Evolutionary conservation across 2,888 invertebrate species (phyloP).

Genomic region (Plagiodera versicolora): DNA sequence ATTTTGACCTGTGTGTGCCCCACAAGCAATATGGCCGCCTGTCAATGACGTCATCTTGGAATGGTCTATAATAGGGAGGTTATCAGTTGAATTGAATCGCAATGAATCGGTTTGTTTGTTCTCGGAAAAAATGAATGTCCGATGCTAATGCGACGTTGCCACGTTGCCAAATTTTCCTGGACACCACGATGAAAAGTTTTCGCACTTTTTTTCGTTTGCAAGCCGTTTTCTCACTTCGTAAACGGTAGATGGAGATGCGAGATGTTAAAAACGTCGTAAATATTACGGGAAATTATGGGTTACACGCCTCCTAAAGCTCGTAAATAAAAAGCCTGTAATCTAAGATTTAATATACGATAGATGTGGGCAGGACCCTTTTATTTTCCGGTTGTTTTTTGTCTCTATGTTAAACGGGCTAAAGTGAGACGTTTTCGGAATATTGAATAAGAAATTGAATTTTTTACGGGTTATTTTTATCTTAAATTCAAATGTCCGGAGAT

Average conservation of each 20-base stretch:
- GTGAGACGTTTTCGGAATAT: background rate
- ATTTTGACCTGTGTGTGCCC: no score
- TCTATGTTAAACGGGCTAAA: background rate
- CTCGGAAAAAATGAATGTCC: no score
- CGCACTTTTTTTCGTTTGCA: no score
- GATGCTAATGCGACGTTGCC: no score
- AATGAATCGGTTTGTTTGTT: no score
- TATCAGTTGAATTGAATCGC: no score
- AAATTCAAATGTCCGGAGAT: background rate
- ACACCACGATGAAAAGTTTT: no score
- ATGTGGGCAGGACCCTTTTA: conserved; percentile 21
- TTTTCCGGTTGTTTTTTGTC: conserved; percentile 1
- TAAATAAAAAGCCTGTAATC: conserved; percentile 43
- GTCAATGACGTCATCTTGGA: no score
- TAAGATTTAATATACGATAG: conserved; percentile 40
- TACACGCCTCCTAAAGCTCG: conserved; percentile 39
- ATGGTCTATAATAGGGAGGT: no score
- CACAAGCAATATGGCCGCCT: no score
- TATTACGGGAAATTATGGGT: conserved; percentile 42
- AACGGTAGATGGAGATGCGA: conserved; percentile 10
- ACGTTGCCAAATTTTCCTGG: no score
- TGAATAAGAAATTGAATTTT: background rate
- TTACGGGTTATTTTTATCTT: background rate
- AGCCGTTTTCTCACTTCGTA: no score
- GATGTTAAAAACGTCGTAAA: conserved; percentile 26